Base-by-base conservation (phyloP, 2,888 invertebrate genomes). In the Seira musarum region DNA sequence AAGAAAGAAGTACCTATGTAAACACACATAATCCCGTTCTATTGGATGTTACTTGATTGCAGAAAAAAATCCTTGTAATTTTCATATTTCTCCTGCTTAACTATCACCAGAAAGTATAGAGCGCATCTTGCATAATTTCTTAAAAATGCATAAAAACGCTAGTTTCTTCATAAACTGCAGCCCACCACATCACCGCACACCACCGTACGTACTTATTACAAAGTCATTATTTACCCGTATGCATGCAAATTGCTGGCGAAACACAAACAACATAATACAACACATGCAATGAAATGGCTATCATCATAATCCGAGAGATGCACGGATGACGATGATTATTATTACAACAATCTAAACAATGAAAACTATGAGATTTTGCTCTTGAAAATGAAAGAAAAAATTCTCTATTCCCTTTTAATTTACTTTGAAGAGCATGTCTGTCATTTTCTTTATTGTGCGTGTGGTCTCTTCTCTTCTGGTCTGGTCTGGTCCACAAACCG, bases 61-160 rank as follows among this genome's bases (percentile, higher is more conserved):
- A 57, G n/a, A n/a, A 53, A 69, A 69, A 70, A 15, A 25, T 76
- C 68, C 68, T 21, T 61, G 68, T 25, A 75, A 68, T 68, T 69
- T 75, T 75, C 35, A 53, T 68, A 68, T 61, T 75, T 17, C 53
- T n/a, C n/a, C n/a, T n/a, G n/a, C n/a, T n/a, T n/a, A n/a, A n/a
- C n/a, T n/a, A n/a, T n/a, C n/a, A n/a, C n/a, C n/a, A n/a, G n/a
- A n/a, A n/a, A n/a, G n/a, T n/a, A n/a, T n/a, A n/a, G n/a, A n/a
- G n/a, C n/a, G n/a, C 69, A 30, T 21, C 30, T 60, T n/a, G 65
- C 25, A 30, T 76, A 76, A 76, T 76, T n/a, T n/a, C n/a, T 76
- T 76, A 15, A 76, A 76, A 73, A 35, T 76, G 76, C 76, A 76
- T 69, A 30, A 70, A 76, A 76, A 69, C 70, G 76, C 67, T 75